Conservation (phyloP, 1,140 invertebrate species). For the Lepidurus apus region DNA sequence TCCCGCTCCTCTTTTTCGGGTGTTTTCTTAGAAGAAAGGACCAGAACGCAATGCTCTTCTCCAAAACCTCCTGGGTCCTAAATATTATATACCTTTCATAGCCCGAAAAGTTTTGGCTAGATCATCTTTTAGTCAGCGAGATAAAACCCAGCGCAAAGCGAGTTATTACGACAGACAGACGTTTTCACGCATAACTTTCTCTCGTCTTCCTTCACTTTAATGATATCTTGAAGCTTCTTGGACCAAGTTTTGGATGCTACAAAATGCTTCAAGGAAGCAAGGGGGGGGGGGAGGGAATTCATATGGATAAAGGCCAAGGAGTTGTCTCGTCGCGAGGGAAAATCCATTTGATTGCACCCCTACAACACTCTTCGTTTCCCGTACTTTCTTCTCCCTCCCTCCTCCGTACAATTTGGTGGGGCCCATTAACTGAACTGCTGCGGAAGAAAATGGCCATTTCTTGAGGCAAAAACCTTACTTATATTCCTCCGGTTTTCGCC, state of each 20-base stretch:
- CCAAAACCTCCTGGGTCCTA: background rate
- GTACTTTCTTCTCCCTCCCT: background rate
- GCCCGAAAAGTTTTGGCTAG: background rate
- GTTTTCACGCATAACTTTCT: slow-evolving; percentile 10
- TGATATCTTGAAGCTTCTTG: slow-evolving; percentile 6
- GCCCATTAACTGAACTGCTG: slow-evolving; percentile 6
- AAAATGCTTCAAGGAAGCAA: background rate
- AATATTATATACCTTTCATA: background rate
- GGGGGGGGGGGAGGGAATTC: background rate
- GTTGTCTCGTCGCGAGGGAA: background rate
- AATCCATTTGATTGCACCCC: slow-evolving; percentile 19
- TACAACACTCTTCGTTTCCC: background rate
- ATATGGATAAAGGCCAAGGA: slow-evolving; percentile 15
- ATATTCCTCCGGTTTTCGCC: background rate
- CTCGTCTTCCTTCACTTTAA: slow-evolving; percentile 2
- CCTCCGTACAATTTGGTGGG: background rate
- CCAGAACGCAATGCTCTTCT: background rate
- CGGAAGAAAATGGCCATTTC: slow-evolving; percentile 11
- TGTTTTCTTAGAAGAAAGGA: too few species aligned
- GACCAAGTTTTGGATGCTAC: background rate
- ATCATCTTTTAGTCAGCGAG: background rate
- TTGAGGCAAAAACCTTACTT: background rate
- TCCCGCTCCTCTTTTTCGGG: background rate
- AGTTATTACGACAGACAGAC: slow-evolving; percentile 5
- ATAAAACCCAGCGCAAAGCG: background rate